Conservation (phyloP, 2,797 vertebrate species). For the Crypturellus tataupa region DNA sequence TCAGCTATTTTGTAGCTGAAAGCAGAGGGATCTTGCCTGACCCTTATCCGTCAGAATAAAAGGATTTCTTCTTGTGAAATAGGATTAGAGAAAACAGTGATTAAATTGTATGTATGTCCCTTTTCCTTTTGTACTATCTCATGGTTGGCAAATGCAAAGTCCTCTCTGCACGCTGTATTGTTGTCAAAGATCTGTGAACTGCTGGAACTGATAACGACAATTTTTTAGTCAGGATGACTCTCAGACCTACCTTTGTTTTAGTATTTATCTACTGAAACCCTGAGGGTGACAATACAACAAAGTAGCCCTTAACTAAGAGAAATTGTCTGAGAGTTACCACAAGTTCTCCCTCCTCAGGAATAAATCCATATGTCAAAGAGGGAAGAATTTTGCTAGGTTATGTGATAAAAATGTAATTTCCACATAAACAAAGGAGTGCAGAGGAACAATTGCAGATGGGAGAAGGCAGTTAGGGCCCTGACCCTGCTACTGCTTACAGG, state of each 20-base stretch:
- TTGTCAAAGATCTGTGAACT: neutral
- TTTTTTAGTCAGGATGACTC: neutral
- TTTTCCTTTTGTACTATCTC: neutral
- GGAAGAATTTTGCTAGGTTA: neutral
- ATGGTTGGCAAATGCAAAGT: neutral
- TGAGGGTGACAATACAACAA: neutral
- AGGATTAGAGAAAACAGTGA: neutral
- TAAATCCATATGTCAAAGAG: neutral
- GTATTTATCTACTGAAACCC: neutral
- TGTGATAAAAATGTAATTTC: no score
- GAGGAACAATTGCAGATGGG: no score
- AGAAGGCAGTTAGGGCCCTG: no score
- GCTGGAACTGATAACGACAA: neutral
- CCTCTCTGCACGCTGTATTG: neutral
- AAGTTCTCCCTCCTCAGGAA: neutral
- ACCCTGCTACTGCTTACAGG: no score
- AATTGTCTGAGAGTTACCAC: neutral
- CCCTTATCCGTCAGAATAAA: neutral
- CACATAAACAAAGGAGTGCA: no score
- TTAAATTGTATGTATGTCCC: neutral
- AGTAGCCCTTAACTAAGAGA: neutral
- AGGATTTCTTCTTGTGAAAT: neutral
- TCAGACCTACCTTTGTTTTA: neutral
- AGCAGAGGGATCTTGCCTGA: neutral
- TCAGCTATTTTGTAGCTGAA: neutral